phyloP scores from a whole-genome alignment of 2,113 vertebrate genomes.

The Gnathonemus echidnorhynchus region DNA sequence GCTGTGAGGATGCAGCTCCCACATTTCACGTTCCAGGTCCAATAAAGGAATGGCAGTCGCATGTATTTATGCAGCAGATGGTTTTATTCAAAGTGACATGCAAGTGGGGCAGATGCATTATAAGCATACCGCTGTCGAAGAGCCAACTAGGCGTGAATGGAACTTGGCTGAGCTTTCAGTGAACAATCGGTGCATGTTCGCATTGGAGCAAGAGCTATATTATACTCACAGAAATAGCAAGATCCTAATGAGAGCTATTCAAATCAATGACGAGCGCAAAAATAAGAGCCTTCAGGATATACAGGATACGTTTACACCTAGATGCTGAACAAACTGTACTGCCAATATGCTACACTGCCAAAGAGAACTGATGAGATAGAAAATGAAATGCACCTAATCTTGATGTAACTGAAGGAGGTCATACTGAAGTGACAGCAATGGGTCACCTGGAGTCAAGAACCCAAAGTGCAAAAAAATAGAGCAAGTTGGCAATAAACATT shows the following conservation, averaged over 20 bases:
- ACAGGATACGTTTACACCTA: not conserved
- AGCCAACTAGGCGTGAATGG: not conserved
- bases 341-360: not conserved
- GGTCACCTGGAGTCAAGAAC: not conserved
- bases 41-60: not conserved
- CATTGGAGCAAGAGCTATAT: not conserved
- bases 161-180: not conserved
- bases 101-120: not conserved
- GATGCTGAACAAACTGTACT: slow-evolving; percentile 2
- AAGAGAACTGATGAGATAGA: not conserved
- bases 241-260: not conserved
- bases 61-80: not conserved
- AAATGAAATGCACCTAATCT: not conserved
- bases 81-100: not conserved
- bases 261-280: not conserved
- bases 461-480: not conserved
- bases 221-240: not conserved
- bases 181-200: not conserved
- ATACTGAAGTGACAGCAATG: not conserved
- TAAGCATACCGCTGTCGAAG: not conserved
- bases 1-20: not conserved
- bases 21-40: not conserved
- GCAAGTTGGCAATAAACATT: not conserved
- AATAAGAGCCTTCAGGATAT: not conserved
- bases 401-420: not conserved